Percentiles rank a stretch among this genome's conserved stretches.
Evolutionary conservation across 2,113 vertebrate species (phyloP).

Genomic region (Dasyurus viverrinus): DNA sequence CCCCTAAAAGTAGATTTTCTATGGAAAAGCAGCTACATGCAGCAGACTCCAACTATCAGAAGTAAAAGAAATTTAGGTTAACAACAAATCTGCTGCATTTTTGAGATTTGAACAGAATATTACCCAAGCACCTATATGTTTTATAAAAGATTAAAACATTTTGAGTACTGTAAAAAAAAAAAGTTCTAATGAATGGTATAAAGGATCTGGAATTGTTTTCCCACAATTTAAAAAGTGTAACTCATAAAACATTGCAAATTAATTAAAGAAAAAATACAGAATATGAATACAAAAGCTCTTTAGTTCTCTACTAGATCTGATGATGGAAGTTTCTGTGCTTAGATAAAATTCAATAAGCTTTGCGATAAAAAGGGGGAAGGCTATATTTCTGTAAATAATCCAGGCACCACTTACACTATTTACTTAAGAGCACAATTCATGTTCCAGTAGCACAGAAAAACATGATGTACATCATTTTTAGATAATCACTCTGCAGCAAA

Average conservation of each 20-base stretch:
- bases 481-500: conserved; percentile 66
- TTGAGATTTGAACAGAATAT: conserved; percentile 46
- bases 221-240: conserved; percentile 23
- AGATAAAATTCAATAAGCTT: conserved; percentile 53
- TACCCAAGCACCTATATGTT: conserved; percentile 18
- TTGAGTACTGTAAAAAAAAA: conserved; percentile 3
- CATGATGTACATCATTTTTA: conserved; percentile 59
- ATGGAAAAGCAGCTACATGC: conserved; percentile 7
- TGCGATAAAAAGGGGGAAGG: conserved; percentile 42
- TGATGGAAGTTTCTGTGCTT: conserved; percentile 35
- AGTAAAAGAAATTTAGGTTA: conserved; percentile 49
- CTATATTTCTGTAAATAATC: conserved; percentile 67
- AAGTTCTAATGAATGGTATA: conserved; percentile 12
- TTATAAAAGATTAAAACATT: conserved; percentile 24
- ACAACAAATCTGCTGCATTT: conserved; percentile 34
- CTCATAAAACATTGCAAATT: conserved; percentile 2
- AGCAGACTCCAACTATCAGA: conserved; percentile 43
- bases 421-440: conserved; percentile 71
- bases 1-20: conserved; percentile 30
- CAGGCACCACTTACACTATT: conserved; percentile 45
- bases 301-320: conserved; percentile 18
- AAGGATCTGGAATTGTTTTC: conserved; percentile 24
- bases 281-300: conserved; percentile 16
- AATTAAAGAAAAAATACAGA: not conserved
- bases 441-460: conserved; percentile 53